These are phyloP conservation scores for Ascaphus truei DNA, from an alignment of 2,113 vertebrate species.

Conservation along the genomic window DNA sequence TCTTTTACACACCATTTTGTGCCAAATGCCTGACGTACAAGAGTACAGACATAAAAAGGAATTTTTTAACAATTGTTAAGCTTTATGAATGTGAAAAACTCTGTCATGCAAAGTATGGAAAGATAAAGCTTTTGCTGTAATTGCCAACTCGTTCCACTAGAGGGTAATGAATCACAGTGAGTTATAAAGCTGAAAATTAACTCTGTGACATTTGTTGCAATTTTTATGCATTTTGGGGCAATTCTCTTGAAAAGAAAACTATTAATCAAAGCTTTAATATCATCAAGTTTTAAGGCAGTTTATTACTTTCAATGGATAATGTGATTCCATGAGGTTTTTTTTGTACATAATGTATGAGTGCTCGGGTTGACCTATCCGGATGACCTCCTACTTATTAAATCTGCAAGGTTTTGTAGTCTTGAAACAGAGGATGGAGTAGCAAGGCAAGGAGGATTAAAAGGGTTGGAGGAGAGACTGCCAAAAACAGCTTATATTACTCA, in stretches of 20 bases:
- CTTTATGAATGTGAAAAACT: neutral
- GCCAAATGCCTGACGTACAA: neutral
- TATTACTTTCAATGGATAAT: conserved; percentile 8
- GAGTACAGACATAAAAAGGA: neutral
- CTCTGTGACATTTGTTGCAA: neutral
- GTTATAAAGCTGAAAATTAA: neutral
- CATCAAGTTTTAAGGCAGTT: neutral
- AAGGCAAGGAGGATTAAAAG: too few species aligned
- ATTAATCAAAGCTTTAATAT: conserved; percentile 24
- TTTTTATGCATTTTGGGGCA: conserved; percentile 1
- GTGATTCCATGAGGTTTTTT: conserved; percentile 10
- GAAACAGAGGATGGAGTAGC: neutral
- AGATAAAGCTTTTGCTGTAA: neutral
- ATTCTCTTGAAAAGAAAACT: neutral
- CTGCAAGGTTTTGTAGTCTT: neutral
- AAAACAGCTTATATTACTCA: too few species aligned
- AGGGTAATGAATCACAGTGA: neutral
- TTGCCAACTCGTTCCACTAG: neutral
- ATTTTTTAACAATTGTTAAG: neutral
- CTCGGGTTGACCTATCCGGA: neutral
- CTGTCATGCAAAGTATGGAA: neutral
- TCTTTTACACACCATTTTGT: too few species aligned
- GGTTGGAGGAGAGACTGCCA: too few species aligned
- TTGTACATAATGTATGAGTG: conserved; percentile 4
- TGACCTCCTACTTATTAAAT: neutral